phyloP scores from a whole-genome alignment of 1,140 invertebrate species.

The Heterodera schachtii region DNA sequence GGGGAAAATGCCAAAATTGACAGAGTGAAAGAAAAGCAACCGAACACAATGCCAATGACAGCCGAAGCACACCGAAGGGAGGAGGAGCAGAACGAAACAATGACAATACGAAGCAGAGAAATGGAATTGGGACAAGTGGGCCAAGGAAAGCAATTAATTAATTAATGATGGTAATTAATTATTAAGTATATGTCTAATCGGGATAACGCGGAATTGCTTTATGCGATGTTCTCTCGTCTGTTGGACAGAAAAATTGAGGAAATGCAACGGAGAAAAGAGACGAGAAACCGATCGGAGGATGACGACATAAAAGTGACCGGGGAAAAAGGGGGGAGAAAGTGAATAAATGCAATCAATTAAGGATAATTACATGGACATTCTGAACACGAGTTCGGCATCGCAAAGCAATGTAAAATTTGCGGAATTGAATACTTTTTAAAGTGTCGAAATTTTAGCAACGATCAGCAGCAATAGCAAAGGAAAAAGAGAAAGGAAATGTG shows the following conservation, averaged over 20 bases:
- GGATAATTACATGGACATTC: slow-evolving; percentile 31
- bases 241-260: slow-evolving; percentile 45
- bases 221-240: slow-evolving; percentile 44
- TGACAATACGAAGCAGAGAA: background rate
- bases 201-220: slow-evolving; percentile 46
- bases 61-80: background rate
- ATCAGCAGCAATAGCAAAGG: background rate
- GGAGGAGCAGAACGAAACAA: background rate
- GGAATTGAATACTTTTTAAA: slow-evolving; percentile 4
- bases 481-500: background rate
- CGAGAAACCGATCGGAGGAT: slow-evolving; percentile 2
- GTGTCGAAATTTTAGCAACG: no score
- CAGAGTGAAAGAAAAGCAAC: slow-evolving; percentile 5
- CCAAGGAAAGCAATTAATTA: background rate
- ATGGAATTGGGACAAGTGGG: background rate
- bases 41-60: slow-evolving; percentile 9
- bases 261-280: slow-evolving; percentile 1
- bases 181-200: slow-evolving; percentile 41
- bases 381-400: slow-evolving; percentile 5
- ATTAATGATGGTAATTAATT: background rate
- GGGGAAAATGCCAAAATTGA: background rate
- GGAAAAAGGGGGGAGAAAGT: background rate
- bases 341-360: background rate
- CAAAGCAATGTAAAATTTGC: background rate
- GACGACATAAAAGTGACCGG: slow-evolving; percentile 24